phyloP scores from a whole-genome alignment of 2,888 invertebrate genomes.

The Mimas tiliae region DNA sequence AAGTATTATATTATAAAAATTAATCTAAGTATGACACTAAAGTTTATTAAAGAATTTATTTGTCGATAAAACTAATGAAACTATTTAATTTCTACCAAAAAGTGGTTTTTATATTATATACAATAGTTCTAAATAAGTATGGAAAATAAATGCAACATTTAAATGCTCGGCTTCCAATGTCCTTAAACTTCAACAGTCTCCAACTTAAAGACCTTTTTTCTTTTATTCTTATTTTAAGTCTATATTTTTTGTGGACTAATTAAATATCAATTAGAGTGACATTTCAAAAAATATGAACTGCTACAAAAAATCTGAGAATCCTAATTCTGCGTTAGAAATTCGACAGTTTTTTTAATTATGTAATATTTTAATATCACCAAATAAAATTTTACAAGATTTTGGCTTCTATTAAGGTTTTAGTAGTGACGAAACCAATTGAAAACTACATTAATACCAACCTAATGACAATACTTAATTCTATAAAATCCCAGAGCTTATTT shows the following conservation, averaged over 20 bases:
- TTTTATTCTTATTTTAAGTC: neutral
- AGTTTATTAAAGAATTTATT: constrained; percentile 12
- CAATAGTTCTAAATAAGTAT: constrained; percentile 7
- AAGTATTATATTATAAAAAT: constrained; percentile 50
- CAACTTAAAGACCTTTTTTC: neutral
- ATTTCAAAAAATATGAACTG: too few species aligned
- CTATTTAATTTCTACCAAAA: neutral
- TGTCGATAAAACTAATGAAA: constrained; percentile 11
- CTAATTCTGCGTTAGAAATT: too few species aligned
- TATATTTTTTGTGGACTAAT: too few species aligned
- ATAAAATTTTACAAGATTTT: too few species aligned
- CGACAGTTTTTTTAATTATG: too few species aligned
- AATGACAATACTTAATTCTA: neutral
- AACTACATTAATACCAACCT: neutral
- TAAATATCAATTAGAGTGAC: too few species aligned
- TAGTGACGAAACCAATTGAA: neutral
- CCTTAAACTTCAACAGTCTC: too few species aligned
- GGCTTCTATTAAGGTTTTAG: too few species aligned
- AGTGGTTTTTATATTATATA: neutral
- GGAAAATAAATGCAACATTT: constrained; percentile 14
- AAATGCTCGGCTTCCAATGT: constrained; percentile 1
- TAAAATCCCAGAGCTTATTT: neutral
- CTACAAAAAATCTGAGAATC: too few species aligned
- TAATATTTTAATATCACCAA: too few species aligned
- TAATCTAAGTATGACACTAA: constrained; percentile 37